phyloP scores from a whole-genome alignment of 2,113 vertebrate species.

The Epinephelus fuscoguttatus region DNA sequence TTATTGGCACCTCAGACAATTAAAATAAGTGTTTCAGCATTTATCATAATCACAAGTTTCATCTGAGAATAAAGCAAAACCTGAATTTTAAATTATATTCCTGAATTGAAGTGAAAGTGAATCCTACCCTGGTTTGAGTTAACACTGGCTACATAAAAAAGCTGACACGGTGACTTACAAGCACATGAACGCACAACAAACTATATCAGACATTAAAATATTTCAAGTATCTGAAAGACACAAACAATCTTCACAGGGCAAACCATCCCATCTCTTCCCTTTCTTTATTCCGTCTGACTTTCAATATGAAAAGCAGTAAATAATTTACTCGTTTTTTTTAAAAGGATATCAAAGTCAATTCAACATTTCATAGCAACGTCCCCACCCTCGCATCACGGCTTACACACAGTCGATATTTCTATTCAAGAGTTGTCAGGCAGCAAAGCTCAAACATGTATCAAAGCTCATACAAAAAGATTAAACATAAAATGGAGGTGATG shows the following conservation, averaged over 20 bases:
- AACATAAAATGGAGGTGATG: slow-evolving; percentile 15
- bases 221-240: slow-evolving; percentile 42
- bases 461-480: slow-evolving; percentile 46
- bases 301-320: slow-evolving; percentile 63
- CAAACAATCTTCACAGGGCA: slow-evolving; percentile 15
- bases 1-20: slow-evolving; percentile 14
- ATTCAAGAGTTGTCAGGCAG: slow-evolving; percentile 40
- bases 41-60: neutral
- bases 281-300: slow-evolving; percentile 60
- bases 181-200: slow-evolving; percentile 30
- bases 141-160: slow-evolving; percentile 12
- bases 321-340: slow-evolving; percentile 45
- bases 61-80: neutral
- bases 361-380: neutral
- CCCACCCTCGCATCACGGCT: neutral
- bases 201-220: slow-evolving; percentile 15
- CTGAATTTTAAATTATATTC: neutral
- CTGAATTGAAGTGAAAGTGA: slow-evolving; percentile 1
- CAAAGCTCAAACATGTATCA: slow-evolving; percentile 40
- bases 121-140: slow-evolving; percentile 6
- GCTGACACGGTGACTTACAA: slow-evolving; percentile 4
- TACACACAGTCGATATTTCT: slow-evolving; percentile 19
- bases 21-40: neutral
- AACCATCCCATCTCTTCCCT: slow-evolving; percentile 8
- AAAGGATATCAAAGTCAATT: slow-evolving; percentile 48